Evolutionary conservation across 2,888 invertebrate genomes (phyloP).

Genomic region (Deilephila elpenor): DNA sequence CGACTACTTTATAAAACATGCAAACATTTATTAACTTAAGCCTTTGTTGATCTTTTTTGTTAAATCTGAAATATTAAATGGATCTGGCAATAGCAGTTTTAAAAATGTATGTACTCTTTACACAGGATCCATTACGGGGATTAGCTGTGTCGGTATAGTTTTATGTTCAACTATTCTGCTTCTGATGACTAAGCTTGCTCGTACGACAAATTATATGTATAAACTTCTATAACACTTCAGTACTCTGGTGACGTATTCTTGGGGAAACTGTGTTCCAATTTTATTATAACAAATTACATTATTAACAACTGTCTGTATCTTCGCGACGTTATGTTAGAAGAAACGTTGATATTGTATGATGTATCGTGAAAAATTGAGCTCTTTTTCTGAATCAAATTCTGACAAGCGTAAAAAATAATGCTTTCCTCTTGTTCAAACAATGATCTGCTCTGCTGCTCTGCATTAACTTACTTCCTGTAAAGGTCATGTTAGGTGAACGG

Average conservation of each 20-base stretch:
- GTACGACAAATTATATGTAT: neutral
- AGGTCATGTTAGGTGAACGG: too few relatives aligned
- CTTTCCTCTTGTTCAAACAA: too few relatives aligned
- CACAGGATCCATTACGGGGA: neutral
- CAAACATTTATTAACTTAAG: too few relatives aligned
- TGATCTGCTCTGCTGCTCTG: too few relatives aligned
- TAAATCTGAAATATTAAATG: too few relatives aligned
- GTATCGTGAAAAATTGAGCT: neutral
- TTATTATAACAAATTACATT: neutral
- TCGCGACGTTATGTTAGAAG: neutral
- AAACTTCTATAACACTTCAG: neutral
- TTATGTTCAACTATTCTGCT: neutral
- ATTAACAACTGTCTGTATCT: neutral
- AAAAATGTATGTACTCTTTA: neutral
- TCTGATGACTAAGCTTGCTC: neutral
- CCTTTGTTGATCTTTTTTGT: too few relatives aligned
- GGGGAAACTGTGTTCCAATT: neutral
- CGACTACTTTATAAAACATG: too few relatives aligned
- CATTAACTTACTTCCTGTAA: too few relatives aligned
- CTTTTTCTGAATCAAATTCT: too few relatives aligned
- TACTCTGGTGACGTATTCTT: neutral
- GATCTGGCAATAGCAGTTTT: too few relatives aligned
- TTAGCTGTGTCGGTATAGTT: neutral
- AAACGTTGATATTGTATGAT: neutral
- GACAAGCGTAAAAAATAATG: too few relatives aligned